These are phyloP conservation scores for Aphelocoma californica DNA, from an alignment of 2,797 vertebrate species.

Conservation along the genomic window DNA sequence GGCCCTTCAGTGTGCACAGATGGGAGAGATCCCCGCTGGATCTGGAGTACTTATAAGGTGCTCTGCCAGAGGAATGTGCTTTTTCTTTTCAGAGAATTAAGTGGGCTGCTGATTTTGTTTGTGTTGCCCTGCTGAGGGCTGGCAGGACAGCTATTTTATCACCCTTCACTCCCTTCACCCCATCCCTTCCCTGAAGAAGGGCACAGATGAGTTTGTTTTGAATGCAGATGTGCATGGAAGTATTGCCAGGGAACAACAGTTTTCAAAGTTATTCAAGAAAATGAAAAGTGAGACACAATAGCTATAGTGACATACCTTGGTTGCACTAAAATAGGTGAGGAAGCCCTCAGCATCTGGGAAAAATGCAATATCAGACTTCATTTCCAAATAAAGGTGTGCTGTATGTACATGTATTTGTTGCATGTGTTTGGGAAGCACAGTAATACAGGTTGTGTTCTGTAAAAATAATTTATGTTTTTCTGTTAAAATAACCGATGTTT, in stretches of 20 bases:
- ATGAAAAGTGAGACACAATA: background rate
- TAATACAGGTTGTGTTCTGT: background rate
- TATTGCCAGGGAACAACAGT: background rate
- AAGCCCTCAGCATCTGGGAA: background rate
- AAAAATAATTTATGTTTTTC: background rate
- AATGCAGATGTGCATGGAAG: background rate
- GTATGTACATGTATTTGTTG: background rate
- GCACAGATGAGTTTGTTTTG: background rate
- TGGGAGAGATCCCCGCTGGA: background rate
- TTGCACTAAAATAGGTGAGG: background rate
- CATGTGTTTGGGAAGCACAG: background rate
- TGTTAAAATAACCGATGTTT: background rate
- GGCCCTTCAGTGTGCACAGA: constrained; percentile 5
- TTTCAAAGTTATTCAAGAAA: background rate
- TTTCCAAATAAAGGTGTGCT: background rate
- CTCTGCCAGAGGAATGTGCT: background rate
- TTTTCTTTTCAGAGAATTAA: background rate
- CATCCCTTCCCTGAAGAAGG: background rate
- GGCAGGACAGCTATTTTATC: background rate
- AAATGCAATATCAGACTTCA: background rate
- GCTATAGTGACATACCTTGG: background rate
- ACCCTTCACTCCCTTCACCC: background rate
- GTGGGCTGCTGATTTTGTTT: constrained; percentile 13
- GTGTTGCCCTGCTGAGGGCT: background rate
- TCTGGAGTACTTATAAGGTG: background rate